These are phyloP conservation scores for Neodiprion pinetum DNA, from an alignment of 1,140 invertebrate genomes.

Conservation along the genomic window DNA sequence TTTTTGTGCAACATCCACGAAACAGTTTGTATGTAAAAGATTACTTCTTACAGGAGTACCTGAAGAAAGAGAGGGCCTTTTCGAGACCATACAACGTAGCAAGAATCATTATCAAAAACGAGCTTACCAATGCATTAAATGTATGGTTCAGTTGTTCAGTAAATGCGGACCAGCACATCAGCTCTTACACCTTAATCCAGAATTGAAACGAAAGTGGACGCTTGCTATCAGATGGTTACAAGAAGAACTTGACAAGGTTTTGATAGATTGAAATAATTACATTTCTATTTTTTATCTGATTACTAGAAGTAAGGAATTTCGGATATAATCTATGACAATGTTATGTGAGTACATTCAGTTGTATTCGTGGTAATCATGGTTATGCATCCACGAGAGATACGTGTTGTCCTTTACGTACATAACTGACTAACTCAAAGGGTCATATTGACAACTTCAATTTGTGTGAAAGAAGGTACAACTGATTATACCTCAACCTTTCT, in stretches of 20 bases:
- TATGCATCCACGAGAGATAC: too few relatives aligned
- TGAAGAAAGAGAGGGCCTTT: conserved; percentile 90
- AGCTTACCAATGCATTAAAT: conserved; percentile 97
- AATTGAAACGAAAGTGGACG: conserved; percentile 86
- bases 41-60: conserved; percentile 70
- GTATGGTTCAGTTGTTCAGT: conserved; percentile 88
- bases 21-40: neutral
- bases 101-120: conserved; percentile 96
- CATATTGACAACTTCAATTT: too few relatives aligned
- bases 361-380: too few relatives aligned
- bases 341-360: too few relatives aligned
- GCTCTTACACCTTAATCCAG: conserved; percentile 77
- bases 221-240: conserved; percentile 92
- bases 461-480: too few relatives aligned
- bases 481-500: too few relatives aligned
- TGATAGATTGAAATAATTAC: conserved; percentile 24
- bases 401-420: too few relatives aligned
- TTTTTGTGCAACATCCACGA: neutral
- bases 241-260: conserved; percentile 87
- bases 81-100: conserved; percentile 90
- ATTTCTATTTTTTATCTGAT: neutral
- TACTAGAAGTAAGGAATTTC: too few relatives aligned
- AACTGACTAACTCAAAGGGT: too few relatives aligned
- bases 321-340: too few relatives aligned
- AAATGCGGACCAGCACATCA: conserved; percentile 79